These are phyloP conservation scores for Hydrolagus colliei DNA, from an alignment of 2,797 vertebrate species.

Conservation along the genomic window DNA sequence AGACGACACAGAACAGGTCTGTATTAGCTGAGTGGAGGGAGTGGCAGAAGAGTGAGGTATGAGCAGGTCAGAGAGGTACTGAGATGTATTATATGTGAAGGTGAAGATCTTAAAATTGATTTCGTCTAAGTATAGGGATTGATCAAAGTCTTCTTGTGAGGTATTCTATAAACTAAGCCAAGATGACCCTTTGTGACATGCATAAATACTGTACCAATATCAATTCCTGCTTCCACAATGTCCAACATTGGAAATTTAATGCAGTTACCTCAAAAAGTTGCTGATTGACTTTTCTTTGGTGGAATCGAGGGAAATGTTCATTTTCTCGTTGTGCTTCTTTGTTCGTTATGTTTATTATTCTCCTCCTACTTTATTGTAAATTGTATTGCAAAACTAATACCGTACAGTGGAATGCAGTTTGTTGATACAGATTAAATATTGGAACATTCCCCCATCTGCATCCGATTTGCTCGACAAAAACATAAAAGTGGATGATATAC, in stretches of 20 bases:
- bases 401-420: not conserved
- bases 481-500: not conserved
- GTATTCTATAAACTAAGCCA: no score
- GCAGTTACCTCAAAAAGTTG: not conserved
- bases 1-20: no score
- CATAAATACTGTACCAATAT: not conserved
- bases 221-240: not conserved
- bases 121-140: no score
- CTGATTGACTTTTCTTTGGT: not conserved
- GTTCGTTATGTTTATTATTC: not conserved
- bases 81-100: no score
- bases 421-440: not conserved
- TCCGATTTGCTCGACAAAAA: not conserved
- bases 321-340: not conserved
- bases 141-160: no score
- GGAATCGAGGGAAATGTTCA: not conserved
- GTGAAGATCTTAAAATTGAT: no score
- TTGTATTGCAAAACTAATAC: not conserved
- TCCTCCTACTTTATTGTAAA: not conserved
- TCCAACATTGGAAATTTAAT: not conserved
- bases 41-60: no score
- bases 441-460: not conserved
- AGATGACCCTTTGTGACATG: no score
- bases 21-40: no score
- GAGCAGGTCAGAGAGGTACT: no score